Base-by-base conservation (phyloP, 2,888 invertebrate genomes). In the Amiota communis region DNA sequence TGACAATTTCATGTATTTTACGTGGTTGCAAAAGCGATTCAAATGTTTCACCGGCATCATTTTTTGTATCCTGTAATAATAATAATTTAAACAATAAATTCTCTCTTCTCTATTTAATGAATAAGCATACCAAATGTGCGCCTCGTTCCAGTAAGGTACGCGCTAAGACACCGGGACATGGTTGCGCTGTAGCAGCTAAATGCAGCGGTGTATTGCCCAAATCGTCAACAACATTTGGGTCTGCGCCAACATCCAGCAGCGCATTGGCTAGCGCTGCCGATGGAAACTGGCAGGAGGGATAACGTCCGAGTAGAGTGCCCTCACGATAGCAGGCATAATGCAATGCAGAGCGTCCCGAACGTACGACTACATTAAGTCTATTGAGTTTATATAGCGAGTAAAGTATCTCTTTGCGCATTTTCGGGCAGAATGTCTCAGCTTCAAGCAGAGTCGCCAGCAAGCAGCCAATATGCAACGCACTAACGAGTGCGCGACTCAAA, bases 191-290 rank as follows among this genome's bases (percentile, higher is more conserved):
- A 76, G 95, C 96, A 0, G 95, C 94, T 75, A 97, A 91, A 88
- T 98, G 98, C 69, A 98, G 92, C 12, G 97, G 95, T 20, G 97
- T 97, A 90, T 97, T 97, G 20, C 96, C 96, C 73, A 93, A 93
- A 71, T 93, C 93, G 89, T 98, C 98, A 2, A 92, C 90, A 0
- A 94, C 94, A 89, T 94, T 94, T 0, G 95, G 94, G 89, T 94
- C 92, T 0, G 97, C 96, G 12, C 97, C 98, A 36, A 96, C 95
- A 79, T 93, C 92, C 77, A 97, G 90, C 85, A 97, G 91, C 73
- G 95, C 93, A 81, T 93, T 92, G 8, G 95, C 94, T 78, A 95
- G 91, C 81, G 93, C 91, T 10, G 92, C 90, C 12, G 94, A 93
- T 1, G 95, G 95, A 83, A 95, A 94, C 83, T 92, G 92, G 86